Percentiles rank a stretch among this genome's conserved stretches.
Evolutionary conservation across 2,113 vertebrate species (phyloP).

Genomic region (Oncorhynchus gorbuscha): DNA sequence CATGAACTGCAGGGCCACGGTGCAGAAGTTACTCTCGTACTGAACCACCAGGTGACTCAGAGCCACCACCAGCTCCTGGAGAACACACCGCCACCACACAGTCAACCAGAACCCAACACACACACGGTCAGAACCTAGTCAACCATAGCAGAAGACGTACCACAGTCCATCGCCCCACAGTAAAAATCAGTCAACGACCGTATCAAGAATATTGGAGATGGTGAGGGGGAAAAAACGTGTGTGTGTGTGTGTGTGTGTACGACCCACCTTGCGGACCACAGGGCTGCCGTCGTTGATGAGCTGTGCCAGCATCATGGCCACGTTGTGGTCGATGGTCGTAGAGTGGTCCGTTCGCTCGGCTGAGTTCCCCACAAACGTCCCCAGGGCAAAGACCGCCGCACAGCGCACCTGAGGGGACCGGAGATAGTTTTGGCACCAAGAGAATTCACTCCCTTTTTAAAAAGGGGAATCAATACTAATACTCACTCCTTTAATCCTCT

Average conservation of each 20-base stretch:
- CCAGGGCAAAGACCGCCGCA: constrained; percentile 91
- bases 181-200: too few relatives aligned
- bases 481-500: neutral
- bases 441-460: neutral
- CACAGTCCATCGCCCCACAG: too few relatives aligned
- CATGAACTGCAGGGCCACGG: constrained; percentile 96
- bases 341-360: constrained; percentile 95
- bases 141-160: neutral
- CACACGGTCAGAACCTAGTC: neutral
- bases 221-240: neutral
- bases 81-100: constrained; percentile 1
- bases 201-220: too few relatives aligned
- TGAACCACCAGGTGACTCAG: constrained; percentile 96
- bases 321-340: constrained; percentile 98
- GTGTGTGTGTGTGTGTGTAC: neutral
- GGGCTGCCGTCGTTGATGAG: constrained; percentile 96
- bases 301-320: constrained; percentile 98
- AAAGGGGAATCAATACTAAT: neutral
- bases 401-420: constrained; percentile 84
- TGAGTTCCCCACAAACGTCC: constrained; percentile 94
- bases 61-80: constrained; percentile 94
- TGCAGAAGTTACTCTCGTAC: constrained; percentile 98
- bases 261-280: constrained; percentile 89
- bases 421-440: neutral
- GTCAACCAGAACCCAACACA: too few relatives aligned